These are phyloP conservation scores for Channa maculata DNA, from an alignment of 2,113 vertebrate genomes.

Conservation along the genomic window DNA sequence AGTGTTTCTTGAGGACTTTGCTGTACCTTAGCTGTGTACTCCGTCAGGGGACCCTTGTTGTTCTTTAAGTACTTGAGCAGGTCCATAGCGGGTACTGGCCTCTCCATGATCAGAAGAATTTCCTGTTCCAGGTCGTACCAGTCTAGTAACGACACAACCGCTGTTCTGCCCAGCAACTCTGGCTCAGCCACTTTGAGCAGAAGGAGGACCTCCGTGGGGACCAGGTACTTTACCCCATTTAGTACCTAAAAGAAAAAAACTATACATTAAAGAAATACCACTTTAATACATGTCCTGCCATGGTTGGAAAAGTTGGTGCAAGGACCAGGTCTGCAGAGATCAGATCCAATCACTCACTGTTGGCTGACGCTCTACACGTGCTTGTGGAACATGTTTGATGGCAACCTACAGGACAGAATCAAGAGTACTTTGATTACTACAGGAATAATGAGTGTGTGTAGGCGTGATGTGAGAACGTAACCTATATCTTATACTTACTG, in stretches of 20 bases:
- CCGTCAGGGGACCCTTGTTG: background rate
- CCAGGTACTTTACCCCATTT: background rate
- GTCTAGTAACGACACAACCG: background rate
- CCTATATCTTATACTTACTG: background rate
- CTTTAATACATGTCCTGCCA: no score
- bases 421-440: background rate
- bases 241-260: background rate
- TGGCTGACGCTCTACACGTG: background rate
- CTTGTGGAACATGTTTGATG: background rate
- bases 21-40: background rate
- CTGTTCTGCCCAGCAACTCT: background rate
- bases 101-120: slow-evolving; percentile 20
- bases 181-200: background rate
- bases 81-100: background rate
- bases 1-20: no score
- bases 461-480: background rate
- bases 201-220: background rate
- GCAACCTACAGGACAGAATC: slow-evolving; percentile 8
- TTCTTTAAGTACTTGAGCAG: accelerated
- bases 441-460: background rate
- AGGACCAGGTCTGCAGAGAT: background rate
- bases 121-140: background rate
- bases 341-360: background rate
- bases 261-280: no score
- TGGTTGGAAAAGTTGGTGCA: no score